A percentile compares a stretch with the other conserved stretches of the same genome.
Evolutionary conservation across 2,113 vertebrate genomes (phyloP).

Genomic region (Hassar affinis): DNA sequence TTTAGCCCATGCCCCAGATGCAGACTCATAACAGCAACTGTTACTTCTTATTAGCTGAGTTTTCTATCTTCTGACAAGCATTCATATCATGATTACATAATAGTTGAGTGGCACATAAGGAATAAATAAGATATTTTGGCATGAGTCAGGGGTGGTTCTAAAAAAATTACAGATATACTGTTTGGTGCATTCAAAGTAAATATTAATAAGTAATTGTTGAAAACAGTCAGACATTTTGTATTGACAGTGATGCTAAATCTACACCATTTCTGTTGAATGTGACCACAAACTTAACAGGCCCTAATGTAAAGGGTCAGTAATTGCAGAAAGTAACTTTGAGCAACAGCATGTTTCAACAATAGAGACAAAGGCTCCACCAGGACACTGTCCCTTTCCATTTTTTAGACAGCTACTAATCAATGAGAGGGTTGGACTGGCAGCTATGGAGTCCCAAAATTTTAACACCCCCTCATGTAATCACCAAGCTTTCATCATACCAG

Average conservation of each 20-base stretch:
- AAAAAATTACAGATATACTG: background rate
- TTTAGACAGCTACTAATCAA: constrained; percentile 70
- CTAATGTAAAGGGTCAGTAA: constrained; percentile 70
- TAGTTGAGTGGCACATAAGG: background rate
- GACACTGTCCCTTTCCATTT: constrained; percentile 52
- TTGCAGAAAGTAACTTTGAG: constrained; percentile 61
- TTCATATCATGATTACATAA: constrained; percentile 21
- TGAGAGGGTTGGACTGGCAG: constrained; percentile 63
- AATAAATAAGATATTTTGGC: background rate
- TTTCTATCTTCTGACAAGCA: constrained; percentile 10
- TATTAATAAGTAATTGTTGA: constrained; percentile 22
- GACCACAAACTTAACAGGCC: constrained; percentile 61
- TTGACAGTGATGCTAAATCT: constrained; percentile 35
- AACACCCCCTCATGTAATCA: background rate
- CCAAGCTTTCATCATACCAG: constrained; percentile 14
- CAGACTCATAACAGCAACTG: constrained; percentile 8
- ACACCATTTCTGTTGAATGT: constrained; percentile 49
- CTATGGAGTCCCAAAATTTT: no score
- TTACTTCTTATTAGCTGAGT: constrained; percentile 31
- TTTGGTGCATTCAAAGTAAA: background rate
- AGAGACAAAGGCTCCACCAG: constrained; percentile 65
- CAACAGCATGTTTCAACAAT: constrained; percentile 56
- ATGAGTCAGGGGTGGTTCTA: background rate
- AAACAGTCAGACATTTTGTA: constrained; percentile 9
- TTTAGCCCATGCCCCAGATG: constrained; percentile 54